Evolutionary conservation across 2,113 vertebrate species (phyloP).

Genomic region (Oxygymnocypris stewartii): DNA sequence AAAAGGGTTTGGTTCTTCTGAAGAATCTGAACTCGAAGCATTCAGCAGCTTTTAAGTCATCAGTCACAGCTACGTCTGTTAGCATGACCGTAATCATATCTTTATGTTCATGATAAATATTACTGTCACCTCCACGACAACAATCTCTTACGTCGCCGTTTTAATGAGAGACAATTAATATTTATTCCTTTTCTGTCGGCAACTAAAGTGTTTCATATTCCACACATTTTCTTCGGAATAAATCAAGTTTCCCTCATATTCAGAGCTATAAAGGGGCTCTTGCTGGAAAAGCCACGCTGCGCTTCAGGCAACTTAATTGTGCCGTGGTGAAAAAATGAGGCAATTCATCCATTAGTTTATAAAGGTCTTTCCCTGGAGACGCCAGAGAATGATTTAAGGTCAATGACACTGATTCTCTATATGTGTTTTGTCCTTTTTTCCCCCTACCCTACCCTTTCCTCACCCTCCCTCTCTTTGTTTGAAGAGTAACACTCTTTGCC

Average conservation of each 20-base stretch:
- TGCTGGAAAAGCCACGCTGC: constrained; percentile 46
- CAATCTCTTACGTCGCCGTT: constrained; percentile 40
- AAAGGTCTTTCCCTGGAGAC: constrained; percentile 51
- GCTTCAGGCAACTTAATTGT: constrained; percentile 56
- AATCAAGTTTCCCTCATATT: constrained; percentile 50
- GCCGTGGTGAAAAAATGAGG: constrained; percentile 49
- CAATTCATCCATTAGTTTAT: constrained; percentile 58
- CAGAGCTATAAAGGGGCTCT: constrained; percentile 43
- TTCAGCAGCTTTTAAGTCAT: constrained; percentile 26
- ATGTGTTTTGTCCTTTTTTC: constrained; percentile 15
- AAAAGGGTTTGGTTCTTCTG: constrained; percentile 15
- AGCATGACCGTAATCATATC: constrained; percentile 44
- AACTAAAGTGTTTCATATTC: constrained; percentile 52
- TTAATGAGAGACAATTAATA: constrained; percentile 49
- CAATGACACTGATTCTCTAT: constrained; percentile 46
- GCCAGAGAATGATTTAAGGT: constrained; percentile 50
- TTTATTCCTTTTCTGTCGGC: constrained; percentile 45
- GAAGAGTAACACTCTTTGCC: constrained; percentile 22
- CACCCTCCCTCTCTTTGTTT: constrained; percentile 18
- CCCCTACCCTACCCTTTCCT: background rate
- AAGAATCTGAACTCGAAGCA: constrained; percentile 15
- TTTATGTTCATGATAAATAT: constrained; percentile 46
- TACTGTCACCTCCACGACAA: constrained; percentile 24
- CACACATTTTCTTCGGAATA: constrained; percentile 52
- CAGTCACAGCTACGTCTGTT: constrained; percentile 29